These are phyloP conservation scores for Caenorhabditis briggsae DNA, from an alignment of 1,140 invertebrate genomes.

Conservation along the genomic window DNA sequence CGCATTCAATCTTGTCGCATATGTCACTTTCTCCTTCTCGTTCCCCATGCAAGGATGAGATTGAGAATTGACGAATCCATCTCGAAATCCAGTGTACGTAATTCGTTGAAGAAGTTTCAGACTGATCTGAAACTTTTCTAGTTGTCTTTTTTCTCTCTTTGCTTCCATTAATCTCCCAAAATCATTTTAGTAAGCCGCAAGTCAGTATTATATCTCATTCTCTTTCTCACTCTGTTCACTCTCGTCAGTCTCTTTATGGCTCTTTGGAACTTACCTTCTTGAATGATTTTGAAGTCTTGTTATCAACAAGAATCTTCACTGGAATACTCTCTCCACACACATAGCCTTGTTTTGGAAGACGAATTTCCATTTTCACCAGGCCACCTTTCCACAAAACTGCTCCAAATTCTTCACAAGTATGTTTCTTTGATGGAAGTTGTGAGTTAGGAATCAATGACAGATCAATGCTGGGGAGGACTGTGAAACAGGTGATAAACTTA, in stretches of 20 bases:
- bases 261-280: not conserved
- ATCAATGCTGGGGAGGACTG: conserved; percentile 3
- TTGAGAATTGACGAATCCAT: conserved; percentile 33
- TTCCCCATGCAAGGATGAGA: conserved; percentile 16
- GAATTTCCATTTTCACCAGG: conserved; percentile 18
- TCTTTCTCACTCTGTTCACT: no score
- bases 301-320: not conserved
- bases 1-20: conserved; percentile 32
- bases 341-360: conserved; percentile 41
- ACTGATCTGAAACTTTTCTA: not conserved
- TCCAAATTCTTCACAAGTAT: conserved; percentile 33
- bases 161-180: no score
- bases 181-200: conserved; percentile 75
- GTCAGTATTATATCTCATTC: conserved; percentile 97
- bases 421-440: conserved; percentile 1
- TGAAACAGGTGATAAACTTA: conserved; percentile 38
- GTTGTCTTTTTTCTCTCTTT: not conserved
- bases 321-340: conserved; percentile 23
- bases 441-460: not conserved
- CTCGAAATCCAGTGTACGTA: conserved; percentile 27
- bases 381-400: conserved; percentile 20
- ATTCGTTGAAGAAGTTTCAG: conserved; percentile 13
- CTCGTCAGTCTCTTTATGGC: no score
- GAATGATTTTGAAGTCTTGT: conserved; percentile 1
- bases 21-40: conserved; percentile 35